Percentiles rank a stretch among this genome's conserved stretches.
Evolutionary conservation across 2,113 vertebrate genomes (phyloP).

Genomic region (Atlantisia rogersi): DNA sequence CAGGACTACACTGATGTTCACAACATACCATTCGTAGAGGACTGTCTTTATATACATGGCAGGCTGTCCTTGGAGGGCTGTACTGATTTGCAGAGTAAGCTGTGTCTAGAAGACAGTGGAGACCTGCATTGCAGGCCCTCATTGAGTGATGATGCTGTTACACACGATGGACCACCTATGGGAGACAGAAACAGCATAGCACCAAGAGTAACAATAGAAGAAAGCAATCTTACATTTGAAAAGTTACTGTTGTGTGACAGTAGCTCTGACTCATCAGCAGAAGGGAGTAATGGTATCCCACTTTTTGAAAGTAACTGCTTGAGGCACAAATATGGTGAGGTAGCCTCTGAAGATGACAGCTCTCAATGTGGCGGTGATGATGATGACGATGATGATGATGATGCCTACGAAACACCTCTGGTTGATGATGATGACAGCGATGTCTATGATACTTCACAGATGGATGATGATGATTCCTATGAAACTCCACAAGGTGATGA

Average conservation of each 20-base stretch:
- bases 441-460: slow-evolving; percentile 30
- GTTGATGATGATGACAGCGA: slow-evolving; percentile 58
- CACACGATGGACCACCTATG: background rate
- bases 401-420: slow-evolving; percentile 64
- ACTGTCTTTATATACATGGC: background rate
- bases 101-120: background rate
- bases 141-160: background rate
- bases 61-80: background rate
- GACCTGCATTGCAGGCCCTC: background rate
- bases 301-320: background rate
- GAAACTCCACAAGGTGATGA: background rate
- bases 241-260: background rate
- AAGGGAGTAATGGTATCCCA: background rate
- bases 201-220: background rate
- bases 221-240: background rate
- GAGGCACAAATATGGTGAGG: background rate
- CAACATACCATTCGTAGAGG: background rate
- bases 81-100: background rate
- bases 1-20: background rate
- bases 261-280: background rate
- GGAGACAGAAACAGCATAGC: background rate
- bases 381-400: background rate
- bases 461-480: slow-evolving; percentile 40
- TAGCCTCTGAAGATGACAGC: background rate
- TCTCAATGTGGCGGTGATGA: slow-evolving; percentile 44